Conservation (phyloP, 2,113 vertebrate genomes). For the Ptilorrhoa leucosticta region DNA sequence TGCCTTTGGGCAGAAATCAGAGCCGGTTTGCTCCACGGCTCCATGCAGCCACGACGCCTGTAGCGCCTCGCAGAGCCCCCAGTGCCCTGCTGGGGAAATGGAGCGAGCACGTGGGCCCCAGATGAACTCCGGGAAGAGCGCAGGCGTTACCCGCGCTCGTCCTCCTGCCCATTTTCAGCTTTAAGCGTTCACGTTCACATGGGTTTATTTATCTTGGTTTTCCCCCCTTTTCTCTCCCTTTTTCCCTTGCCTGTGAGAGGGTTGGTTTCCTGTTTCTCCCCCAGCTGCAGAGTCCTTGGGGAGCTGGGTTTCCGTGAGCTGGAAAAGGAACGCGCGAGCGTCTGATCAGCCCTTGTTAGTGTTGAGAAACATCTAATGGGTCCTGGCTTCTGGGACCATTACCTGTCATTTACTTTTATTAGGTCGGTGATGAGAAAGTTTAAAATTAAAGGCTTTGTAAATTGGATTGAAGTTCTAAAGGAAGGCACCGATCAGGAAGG, state of each 20-base stretch:
- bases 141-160: background rate
- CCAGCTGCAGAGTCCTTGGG: slow-evolving; percentile 19
- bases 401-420: slow-evolving; percentile 70
- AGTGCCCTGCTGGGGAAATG: slow-evolving; percentile 23
- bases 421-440: slow-evolving; percentile 56
- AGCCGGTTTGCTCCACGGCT: slow-evolving; percentile 80
- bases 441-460: slow-evolving; percentile 64
- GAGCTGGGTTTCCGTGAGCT: slow-evolving; percentile 26
- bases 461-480: slow-evolving; percentile 51
- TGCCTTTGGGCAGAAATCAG: slow-evolving; percentile 89
- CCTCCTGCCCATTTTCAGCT: background rate
- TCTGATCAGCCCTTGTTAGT: slow-evolving; percentile 53
- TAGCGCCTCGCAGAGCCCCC: slow-evolving; percentile 53
- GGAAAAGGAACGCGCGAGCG: background rate
- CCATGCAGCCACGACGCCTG: background rate
- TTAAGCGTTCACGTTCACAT: background rate
- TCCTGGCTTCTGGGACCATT: slow-evolving; percentile 61
- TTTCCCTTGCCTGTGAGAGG: background rate
- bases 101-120: slow-evolving; percentile 50
- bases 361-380: slow-evolving; percentile 49
- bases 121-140: slow-evolving; percentile 64
- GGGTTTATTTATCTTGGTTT: background rate
- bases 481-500: background rate
- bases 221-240: background rate
- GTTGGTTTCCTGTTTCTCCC: slow-evolving; percentile 3